Evolutionary conservation across 2,888 invertebrate species (phyloP), one percentile per base, ranked within the genome.

Genomic region (Macaria liturata): DNA sequence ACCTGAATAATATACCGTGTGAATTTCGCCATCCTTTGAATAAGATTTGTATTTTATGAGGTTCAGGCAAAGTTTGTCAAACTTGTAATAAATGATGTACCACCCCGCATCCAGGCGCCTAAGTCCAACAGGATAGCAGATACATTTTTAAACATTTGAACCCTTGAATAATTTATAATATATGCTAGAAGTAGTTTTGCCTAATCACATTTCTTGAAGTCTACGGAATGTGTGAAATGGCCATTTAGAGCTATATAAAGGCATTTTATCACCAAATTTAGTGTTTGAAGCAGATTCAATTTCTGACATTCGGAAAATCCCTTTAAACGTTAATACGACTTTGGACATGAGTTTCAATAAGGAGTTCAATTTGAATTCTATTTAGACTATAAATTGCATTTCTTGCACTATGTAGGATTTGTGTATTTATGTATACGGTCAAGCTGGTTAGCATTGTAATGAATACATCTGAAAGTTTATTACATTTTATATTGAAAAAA

Each of bases 261-360:
- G 59, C 6, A 48, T 49, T 68, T 62, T 63, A 64, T 63, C 45
- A 51, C 56, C 42, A 32, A 58, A 9, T 65, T 64, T 64, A 65
- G 60, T 59, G 54, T 52, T 46, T 59, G 59, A 46, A 62, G 48
- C 42, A 53, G 49, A 57, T 53, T 49, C 50, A 47, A 61, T 58
- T 59, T 60, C 56, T 61, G 57, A 50, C 57, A 52, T 62, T 60
- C 49, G 32, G 50, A 40, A 64, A 64, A 67, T 64, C 66, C 61
- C 54, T 51, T 61, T 60, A 66, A 54, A 50, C 46, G 40, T 48
- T 59, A 45, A 58, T 53, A 51, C 49, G 55, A 55, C 48, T 57
- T 47, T 59, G 61, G 55, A 58, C 49, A 65, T 55, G 62, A 52
- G 50, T 53, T 64, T 64, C 64, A 64, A 63, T 66, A 63, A 52